Conservation (phyloP, 2,113 vertebrate genomes). For the Carassius gibelio region DNA sequence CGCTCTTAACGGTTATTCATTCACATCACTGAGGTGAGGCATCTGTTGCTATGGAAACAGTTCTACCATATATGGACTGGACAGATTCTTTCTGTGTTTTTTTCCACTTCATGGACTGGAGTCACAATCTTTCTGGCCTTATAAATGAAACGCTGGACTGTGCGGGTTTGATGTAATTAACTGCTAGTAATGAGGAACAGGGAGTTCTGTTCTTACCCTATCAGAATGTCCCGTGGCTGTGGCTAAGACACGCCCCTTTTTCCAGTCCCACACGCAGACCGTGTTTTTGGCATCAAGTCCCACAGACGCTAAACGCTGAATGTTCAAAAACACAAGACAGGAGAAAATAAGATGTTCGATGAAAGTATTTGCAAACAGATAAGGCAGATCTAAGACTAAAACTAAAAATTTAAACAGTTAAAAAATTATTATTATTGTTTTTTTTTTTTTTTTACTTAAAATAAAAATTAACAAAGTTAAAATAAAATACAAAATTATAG, state of each 20-base stretch:
- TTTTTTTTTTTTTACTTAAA: too few species aligned
- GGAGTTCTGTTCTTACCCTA: constrained; percentile 59
- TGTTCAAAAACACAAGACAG: constrained; percentile 48
- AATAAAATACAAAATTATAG: too few species aligned
- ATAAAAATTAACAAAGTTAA: too few species aligned
- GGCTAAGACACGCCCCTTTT: constrained; percentile 88
- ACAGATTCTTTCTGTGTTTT: neutral
- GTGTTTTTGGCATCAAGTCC: constrained; percentile 97
- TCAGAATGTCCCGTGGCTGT: constrained; percentile 92
- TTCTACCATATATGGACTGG: neutral
- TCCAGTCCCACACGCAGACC: constrained; percentile 96
- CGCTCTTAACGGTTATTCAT: neutral
- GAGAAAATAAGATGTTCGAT: constrained; percentile 2
- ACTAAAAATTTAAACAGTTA: too few species aligned
- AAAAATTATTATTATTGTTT: too few species aligned
- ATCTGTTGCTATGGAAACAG: constrained; percentile 40
- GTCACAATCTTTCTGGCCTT: neutral
- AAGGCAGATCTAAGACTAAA: too few species aligned
- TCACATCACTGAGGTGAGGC: neutral
- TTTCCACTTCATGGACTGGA: neutral
- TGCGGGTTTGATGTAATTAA: neutral
- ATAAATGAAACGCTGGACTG: neutral
- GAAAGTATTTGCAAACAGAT: neutral
- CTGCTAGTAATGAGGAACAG: neutral
- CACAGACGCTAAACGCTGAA: constrained; percentile 88